phyloP scores from a whole-genome alignment of 2,113 vertebrate species.

The Daphoenositta chrysoptera region DNA sequence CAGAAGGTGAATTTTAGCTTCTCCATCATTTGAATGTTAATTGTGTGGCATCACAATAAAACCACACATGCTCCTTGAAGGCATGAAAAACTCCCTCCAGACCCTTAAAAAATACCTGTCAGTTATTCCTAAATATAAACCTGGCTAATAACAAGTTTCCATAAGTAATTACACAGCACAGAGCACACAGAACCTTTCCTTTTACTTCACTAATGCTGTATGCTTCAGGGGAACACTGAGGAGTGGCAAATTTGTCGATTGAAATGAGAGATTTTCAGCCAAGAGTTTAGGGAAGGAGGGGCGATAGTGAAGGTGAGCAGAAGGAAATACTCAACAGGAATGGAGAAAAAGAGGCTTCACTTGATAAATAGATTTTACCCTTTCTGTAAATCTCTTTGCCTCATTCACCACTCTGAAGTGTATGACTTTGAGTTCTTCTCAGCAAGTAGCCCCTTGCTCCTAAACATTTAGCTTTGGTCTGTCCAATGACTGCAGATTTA shows the following conservation, averaged over 20 bases:
- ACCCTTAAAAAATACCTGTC: conserved; percentile 24
- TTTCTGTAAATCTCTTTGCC: neutral
- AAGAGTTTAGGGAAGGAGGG: neutral
- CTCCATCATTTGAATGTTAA: neutral
- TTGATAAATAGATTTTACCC: neutral
- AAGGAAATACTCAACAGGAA: neutral
- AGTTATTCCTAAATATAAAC: conserved; percentile 42
- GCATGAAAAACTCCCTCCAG: conserved; percentile 13
- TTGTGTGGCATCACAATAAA: conserved; percentile 11
- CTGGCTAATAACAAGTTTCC: conserved; percentile 38
- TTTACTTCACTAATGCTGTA: neutral
- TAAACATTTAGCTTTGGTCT: conserved; percentile 38
- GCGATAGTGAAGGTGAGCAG: neutral
- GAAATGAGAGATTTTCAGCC: neutral
- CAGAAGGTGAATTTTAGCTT: conserved; percentile 9
- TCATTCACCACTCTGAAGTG: neutral
- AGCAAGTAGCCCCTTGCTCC: conserved; percentile 10
- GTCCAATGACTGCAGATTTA: conserved; percentile 24
- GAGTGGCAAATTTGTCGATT: neutral
- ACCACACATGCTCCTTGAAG: neutral
- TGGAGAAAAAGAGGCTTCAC: neutral
- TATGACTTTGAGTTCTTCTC: neutral
- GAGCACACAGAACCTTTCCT: conserved; percentile 17
- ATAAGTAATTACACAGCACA: conserved; percentile 44
- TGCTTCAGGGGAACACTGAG: neutral